These are phyloP conservation scores for Heliothis subflexa DNA, from an alignment of 1,140 invertebrate species.

Conservation along the genomic window DNA sequence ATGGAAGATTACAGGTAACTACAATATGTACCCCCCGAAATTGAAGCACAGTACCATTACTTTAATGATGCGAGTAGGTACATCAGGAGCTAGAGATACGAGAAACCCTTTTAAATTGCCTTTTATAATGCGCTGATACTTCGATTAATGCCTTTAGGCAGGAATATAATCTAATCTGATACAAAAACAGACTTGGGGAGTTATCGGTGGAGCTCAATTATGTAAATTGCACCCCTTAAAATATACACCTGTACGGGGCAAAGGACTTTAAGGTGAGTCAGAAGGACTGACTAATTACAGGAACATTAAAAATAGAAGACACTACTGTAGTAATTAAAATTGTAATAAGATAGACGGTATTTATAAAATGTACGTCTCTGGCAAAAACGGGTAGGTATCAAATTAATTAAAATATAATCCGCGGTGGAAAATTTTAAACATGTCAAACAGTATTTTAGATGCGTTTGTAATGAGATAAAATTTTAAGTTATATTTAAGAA, in stretches of 20 bases:
- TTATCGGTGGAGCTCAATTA: conserved; percentile 1
- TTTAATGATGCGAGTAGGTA: conserved; percentile 4
- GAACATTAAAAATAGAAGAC: conserved; percentile 21
- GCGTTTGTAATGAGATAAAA: no score
- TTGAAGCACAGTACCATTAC: neutral
- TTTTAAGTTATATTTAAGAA: no score
- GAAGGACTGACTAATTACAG: conserved; percentile 25
- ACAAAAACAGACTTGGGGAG: conserved; percentile 1
- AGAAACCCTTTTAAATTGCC: conserved; percentile 6
- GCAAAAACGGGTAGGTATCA: neutral
- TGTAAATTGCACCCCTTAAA: conserved; percentile 30
- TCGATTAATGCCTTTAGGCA: neutral
- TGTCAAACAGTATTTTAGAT: no score
- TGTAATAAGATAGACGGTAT: conserved; percentile 24
- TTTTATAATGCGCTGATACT: conserved; percentile 18
- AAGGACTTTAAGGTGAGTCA: neutral
- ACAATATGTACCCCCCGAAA: no score
- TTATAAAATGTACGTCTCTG: neutral
- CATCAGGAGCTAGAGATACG: neutral
- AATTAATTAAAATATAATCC: no score
- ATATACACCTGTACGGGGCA: conserved; percentile 11
- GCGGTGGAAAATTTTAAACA: no score
- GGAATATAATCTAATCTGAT: conserved; percentile 15
- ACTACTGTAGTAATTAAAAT: conserved; percentile 28
- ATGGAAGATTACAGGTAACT: neutral